Percentiles rank a stretch among this genome's conserved stretches.
Conservation (phyloP, 1,140 invertebrate species). For the Polypedilum pembai region DNA sequence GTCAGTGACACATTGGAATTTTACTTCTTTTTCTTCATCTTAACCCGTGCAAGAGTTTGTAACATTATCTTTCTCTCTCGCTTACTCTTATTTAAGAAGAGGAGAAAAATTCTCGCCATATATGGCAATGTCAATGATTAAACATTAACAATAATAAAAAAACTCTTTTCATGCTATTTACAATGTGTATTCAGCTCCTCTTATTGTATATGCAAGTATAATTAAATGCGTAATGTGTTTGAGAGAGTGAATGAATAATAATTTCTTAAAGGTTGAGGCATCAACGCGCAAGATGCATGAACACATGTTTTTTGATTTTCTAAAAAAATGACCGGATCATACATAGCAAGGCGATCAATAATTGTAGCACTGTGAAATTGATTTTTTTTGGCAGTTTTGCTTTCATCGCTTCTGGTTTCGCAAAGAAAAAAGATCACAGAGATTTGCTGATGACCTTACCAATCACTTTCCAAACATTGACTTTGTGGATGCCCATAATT, state of each 20-base stretch:
- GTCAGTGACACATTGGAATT: constrained; percentile 16
- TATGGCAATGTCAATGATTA: constrained; percentile 16
- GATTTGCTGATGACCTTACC: neutral
- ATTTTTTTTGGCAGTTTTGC: neutral
- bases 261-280: neutral
- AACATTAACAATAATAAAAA: constrained; percentile 22
- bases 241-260: neutral
- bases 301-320: neutral
- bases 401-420: neutral
- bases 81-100: neutral
- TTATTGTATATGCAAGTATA: neutral
- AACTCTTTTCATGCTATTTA: neutral
- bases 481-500: constrained; percentile 3
- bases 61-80: no score
- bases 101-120: neutral
- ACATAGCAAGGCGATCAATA: neutral
- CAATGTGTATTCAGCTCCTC: neutral
- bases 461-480: neutral
- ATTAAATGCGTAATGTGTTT: neutral
- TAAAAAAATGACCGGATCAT: neutral
- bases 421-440: neutral
- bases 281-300: neutral
- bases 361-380: constrained; percentile 3
- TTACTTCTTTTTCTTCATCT: neutral
- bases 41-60: no score